Evolutionary conservation across 2,888 invertebrate species (phyloP).

Genomic region (Dolomedes plantarius): DNA sequence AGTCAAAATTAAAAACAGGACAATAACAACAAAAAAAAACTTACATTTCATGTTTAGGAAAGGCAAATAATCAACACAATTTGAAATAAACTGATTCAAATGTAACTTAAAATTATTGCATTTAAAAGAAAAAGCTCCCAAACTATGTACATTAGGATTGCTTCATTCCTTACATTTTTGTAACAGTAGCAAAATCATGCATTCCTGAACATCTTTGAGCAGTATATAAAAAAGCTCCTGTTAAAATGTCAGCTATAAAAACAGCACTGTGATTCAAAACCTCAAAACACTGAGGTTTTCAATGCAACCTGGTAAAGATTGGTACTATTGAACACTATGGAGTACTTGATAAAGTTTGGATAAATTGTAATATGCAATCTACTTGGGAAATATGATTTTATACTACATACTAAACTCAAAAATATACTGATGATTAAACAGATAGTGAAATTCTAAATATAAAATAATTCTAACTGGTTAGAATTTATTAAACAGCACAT

Average conservation of each 20-base stretch:
- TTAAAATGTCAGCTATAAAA: slow-evolving; percentile 20
- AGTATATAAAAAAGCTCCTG: slow-evolving; percentile 19
- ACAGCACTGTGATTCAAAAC: background rate
- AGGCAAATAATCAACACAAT: background rate
- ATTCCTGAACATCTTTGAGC: slow-evolving; percentile 5
- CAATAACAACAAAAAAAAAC: background rate
- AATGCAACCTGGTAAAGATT: background rate
- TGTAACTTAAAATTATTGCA: background rate
- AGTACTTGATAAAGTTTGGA: too few relatives aligned
- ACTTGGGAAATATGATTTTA: too few relatives aligned
- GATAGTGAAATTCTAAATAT: too few relatives aligned
- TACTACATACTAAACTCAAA: too few relatives aligned
- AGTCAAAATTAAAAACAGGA: background rate
- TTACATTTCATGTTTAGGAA: background rate
- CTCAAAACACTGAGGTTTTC: background rate
- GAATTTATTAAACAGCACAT: too few relatives aligned
- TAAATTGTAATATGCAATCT: too few relatives aligned
- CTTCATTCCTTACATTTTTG: background rate
- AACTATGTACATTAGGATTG: slow-evolving; percentile 8
- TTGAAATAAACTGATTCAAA: background rate
- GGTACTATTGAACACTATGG: background rate
- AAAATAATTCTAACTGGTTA: too few relatives aligned
- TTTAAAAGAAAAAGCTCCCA: background rate
- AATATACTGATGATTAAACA: too few relatives aligned
- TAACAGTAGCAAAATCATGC: slow-evolving; percentile 1